Percentiles rank a stretch among this genome's conserved stretches.
phyloP scores from a whole-genome alignment of 2,797 vertebrate species.

The Nannoperca australis region DNA sequence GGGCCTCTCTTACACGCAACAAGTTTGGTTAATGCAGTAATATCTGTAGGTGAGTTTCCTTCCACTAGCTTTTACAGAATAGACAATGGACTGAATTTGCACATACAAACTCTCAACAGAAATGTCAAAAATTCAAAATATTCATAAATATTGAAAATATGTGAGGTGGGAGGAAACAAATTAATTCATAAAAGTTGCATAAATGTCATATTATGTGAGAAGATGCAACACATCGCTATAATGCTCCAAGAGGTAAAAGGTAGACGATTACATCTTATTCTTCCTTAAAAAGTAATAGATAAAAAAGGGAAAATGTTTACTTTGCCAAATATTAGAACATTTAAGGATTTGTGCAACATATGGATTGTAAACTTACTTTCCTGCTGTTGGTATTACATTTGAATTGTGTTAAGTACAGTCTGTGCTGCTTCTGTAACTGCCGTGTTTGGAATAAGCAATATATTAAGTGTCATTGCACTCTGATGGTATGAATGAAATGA shows the following conservation, averaged over 20 bases:
- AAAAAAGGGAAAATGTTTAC: not conserved
- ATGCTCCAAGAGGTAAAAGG: not conserved
- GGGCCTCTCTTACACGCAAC: not conserved
- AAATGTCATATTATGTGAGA: slow-evolving; percentile 4
- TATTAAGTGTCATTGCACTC: not conserved
- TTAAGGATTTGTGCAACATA: not conserved
- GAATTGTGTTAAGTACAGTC: not conserved
- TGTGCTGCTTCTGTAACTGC: not conserved
- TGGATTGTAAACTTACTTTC: not conserved
- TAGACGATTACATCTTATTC: not conserved
- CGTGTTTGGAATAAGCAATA: not conserved
- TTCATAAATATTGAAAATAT: not conserved
- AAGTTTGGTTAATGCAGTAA: not conserved
- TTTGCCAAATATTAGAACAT: not conserved
- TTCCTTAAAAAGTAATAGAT: not conserved
- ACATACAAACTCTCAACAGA: not conserved
- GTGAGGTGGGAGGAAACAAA: not conserved
- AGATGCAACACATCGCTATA: not conserved
- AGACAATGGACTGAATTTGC: not conserved
- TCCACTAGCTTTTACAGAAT: not conserved
- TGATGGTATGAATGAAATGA: slow-evolving; percentile 9
- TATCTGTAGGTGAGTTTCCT: not conserved
- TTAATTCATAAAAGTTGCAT: not conserved
- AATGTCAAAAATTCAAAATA: not conserved
- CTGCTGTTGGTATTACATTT: not conserved